Evolutionary conservation across 2,797 vertebrate species (phyloP).

Genomic region (Myioborus miniatus): DNA sequence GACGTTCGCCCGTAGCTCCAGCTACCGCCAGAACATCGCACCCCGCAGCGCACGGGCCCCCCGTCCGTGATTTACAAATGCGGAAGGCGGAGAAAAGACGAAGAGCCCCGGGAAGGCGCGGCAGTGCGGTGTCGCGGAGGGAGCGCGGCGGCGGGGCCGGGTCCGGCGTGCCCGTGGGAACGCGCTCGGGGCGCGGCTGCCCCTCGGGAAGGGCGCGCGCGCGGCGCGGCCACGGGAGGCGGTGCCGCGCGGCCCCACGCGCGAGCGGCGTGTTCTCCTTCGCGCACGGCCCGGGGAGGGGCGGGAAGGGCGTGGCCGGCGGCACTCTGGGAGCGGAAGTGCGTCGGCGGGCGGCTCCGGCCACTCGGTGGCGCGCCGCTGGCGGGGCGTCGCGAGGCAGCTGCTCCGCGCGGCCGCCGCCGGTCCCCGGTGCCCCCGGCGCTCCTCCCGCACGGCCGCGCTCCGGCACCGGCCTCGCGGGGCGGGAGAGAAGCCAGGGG

Average conservation of each 20-base stretch:
- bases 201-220: not conserved
- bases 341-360: not conserved
- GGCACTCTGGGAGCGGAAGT: not conserved
- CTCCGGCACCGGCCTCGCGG: not conserved
- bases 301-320: not conserved
- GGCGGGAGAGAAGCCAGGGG: not conserved
- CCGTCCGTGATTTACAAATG: rapidly evolving
- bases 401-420: not conserved
- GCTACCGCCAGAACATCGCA: not conserved
- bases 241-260: not conserved
- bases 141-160: not conserved
- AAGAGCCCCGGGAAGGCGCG: not conserved
- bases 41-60: not conserved
- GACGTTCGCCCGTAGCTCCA: not conserved
- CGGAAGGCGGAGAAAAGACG: not conserved
- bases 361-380: not conserved
- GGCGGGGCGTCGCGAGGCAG: not conserved
- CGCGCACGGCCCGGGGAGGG: not conserved
- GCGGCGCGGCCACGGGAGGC: not conserved
- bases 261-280: not conserved
- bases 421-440: no score
- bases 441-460: no score
- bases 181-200: not conserved
- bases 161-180: not conserved
- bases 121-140: not conserved